Evolutionary conservation across 1,140 invertebrate species (phyloP).

Genomic region (Caligus rogercresseyi): DNA sequence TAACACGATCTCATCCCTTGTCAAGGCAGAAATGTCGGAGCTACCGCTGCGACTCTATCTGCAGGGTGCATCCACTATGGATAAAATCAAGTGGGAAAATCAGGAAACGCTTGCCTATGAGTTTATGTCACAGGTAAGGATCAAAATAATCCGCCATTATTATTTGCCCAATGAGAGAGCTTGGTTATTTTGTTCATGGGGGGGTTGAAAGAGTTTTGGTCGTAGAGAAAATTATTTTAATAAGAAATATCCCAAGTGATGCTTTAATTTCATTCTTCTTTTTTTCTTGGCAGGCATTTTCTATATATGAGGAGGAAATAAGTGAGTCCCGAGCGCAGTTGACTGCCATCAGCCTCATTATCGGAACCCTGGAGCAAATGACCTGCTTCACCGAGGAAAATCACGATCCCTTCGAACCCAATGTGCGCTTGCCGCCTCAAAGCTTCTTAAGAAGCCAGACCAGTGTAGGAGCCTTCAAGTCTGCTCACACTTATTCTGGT

Average conservation of each 20-base stretch:
- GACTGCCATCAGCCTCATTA: constrained; percentile 83
- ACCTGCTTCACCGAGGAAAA: constrained; percentile 59
- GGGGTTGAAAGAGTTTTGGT: constrained; percentile 14
- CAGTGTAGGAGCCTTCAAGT: constrained; percentile 74
- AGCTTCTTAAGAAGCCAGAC: constrained; percentile 91
- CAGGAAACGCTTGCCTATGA: constrained; percentile 94
- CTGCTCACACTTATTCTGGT: constrained; percentile 93
- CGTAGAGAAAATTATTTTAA: constrained; percentile 4
- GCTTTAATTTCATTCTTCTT: constrained; percentile 15
- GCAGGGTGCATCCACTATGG: constrained; percentile 81
- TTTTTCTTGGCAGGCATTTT: constrained; percentile 64
- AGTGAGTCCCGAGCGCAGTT: constrained; percentile 92
- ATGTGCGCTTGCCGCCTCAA: constrained; percentile 79
- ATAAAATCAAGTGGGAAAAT: constrained; percentile 78
- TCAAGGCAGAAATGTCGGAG: constrained; percentile 83
- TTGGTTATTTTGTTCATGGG: too few species aligned
- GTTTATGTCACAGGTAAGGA: constrained; percentile 72
- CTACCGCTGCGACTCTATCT: constrained; percentile 78
- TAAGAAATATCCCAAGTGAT: too few species aligned
- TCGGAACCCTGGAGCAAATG: constrained; percentile 78
- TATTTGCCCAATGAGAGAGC: too few species aligned
- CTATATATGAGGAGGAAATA: constrained; percentile 95
- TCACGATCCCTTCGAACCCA: constrained; percentile 89
- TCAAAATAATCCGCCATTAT: too few species aligned
- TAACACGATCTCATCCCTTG: constrained; percentile 74